phyloP scores from a whole-genome alignment of 2,113 vertebrate genomes.

The Sardina pilchardus region DNA sequence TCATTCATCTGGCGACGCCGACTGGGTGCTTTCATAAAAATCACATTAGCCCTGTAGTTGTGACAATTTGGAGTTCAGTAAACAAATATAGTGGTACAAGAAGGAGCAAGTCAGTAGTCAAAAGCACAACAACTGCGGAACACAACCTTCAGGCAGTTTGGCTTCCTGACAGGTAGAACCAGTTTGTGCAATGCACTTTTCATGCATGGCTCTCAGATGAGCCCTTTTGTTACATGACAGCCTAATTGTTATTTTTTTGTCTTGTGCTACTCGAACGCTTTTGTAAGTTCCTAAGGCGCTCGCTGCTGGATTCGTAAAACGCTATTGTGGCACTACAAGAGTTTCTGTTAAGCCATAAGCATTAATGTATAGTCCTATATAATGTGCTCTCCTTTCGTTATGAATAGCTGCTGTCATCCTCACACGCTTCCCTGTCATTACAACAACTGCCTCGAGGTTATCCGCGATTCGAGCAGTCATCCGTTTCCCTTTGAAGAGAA shows the following conservation, averaged over 20 bases:
- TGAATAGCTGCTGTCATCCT: not conserved
- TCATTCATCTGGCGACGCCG: not conserved
- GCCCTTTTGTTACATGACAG: not conserved
- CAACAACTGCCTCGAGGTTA: not conserved
- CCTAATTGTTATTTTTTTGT: not conserved
- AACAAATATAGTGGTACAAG: not conserved
- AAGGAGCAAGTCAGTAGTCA: not conserved
- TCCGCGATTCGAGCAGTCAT: not conserved
- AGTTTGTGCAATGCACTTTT: not conserved
- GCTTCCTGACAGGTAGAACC: not conserved
- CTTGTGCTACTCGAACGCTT: not conserved
- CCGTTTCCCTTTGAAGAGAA: not conserved
- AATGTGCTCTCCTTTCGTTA: not conserved
- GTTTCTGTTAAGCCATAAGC: not conserved
- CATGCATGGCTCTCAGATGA: not conserved
- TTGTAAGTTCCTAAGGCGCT: not conserved
- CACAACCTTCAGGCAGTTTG: slow-evolving; percentile 32
- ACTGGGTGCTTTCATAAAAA: not conserved
- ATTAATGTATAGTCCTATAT: not conserved
- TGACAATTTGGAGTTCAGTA: not conserved
- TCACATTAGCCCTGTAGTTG: not conserved
- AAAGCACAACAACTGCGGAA: not conserved
- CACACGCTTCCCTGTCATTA: not conserved
- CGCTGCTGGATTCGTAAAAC: not conserved
- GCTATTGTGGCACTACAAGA: not conserved